Percentiles rank a stretch among this genome's conserved stretches.
phyloP scores from a whole-genome alignment of 2,888 invertebrate genomes.

The Xestia c-nigrum region DNA sequence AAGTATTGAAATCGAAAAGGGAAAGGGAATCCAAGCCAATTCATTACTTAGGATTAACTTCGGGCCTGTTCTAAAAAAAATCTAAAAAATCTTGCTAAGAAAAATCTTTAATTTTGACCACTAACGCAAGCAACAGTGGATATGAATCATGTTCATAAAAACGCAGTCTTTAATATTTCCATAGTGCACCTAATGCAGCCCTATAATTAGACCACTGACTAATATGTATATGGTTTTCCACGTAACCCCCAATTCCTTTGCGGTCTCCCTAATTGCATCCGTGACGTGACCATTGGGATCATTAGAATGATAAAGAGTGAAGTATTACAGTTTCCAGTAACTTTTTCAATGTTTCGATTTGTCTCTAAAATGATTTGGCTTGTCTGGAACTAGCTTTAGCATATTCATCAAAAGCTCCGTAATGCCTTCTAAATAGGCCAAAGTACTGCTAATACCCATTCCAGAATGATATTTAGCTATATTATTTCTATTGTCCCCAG shows the following conservation, averaged over 20 bases:
- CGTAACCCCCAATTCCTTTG: constrained; percentile 10
- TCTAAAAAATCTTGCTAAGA: not conserved
- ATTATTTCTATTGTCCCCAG: not conserved
- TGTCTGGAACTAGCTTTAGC: not conserved
- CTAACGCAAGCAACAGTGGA: not conserved
- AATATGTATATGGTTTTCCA: constrained; percentile 28
- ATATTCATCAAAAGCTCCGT: not conserved
- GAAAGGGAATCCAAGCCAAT: not conserved
- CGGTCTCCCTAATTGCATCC: constrained; percentile 7
- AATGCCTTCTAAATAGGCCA: not conserved
- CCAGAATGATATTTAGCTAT: not conserved
- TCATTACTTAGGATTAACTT: not conserved
- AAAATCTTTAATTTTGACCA: not conserved
- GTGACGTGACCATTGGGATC: not conserved
- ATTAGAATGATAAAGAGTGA: not conserved
- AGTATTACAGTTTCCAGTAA: not conserved
- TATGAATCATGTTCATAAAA: not conserved
- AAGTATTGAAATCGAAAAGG: constrained; percentile 6
- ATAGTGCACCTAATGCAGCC: not conserved
- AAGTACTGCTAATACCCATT: not conserved
- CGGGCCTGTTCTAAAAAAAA: not conserved
- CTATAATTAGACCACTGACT: constrained; percentile 3
- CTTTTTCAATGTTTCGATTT: not conserved
- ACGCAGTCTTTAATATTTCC: not conserved
- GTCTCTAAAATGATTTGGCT: not conserved